These are phyloP conservation scores for Heliconius hortense DNA, from an alignment of 2,888 invertebrate species.

Conservation along the genomic window DNA sequence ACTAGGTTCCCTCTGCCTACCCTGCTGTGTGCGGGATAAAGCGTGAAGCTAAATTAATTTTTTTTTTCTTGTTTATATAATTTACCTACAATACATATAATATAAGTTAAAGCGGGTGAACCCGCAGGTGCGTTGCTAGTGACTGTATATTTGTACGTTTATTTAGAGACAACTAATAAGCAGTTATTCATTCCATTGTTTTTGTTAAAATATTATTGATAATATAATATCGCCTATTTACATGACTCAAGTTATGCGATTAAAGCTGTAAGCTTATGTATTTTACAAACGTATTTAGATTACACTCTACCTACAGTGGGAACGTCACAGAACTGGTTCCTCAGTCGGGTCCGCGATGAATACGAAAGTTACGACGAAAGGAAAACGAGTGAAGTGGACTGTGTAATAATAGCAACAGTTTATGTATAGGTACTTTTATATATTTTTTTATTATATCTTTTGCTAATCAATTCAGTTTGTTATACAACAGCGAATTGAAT, in stretches of 20 bases:
- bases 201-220: background rate
- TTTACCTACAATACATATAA: too few relatives aligned
- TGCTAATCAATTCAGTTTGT: background rate
- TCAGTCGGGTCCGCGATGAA: conserved; percentile 36
- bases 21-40: too few relatives aligned
- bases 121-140: background rate
- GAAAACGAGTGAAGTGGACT: conserved; percentile 37
- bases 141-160: background rate
- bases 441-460: background rate
- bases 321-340: conserved; percentile 40
- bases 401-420: conserved; percentile 36
- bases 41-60: too few relatives aligned
- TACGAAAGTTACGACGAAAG: conserved; percentile 42
- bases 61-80: too few relatives aligned
- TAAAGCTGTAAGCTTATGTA: background rate
- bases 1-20: too few relatives aligned
- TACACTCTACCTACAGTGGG: conserved; percentile 19
- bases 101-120: too few relatives aligned
- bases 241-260: background rate
- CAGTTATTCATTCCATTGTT: background rate
- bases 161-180: too few relatives aligned
- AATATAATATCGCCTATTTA: background rate
- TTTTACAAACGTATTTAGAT: background rate
- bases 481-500: background rate
- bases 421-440: background rate